A percentile compares a stretch with the other conserved stretches of the same genome.
These are phyloP conservation scores for Brachionus plicatilis DNA, from an alignment of 1,140 invertebrate genomes.

Conservation along the genomic window DNA sequence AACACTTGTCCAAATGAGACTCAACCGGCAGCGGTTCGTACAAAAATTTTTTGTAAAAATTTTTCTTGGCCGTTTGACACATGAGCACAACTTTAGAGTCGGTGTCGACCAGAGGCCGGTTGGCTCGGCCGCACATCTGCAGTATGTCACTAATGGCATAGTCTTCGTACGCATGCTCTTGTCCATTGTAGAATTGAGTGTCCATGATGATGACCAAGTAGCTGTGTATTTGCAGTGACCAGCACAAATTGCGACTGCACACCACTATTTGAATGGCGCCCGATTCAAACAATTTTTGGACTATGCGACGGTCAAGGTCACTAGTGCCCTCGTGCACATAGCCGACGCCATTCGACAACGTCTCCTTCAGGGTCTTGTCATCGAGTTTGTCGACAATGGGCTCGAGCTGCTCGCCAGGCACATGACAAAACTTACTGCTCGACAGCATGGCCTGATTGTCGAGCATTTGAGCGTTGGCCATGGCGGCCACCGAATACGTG, in stretches of 20 bases:
- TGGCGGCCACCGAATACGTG: slow-evolving; percentile 82
- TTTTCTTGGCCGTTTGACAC: slow-evolving; percentile 94
- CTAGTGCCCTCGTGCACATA: slow-evolving; percentile 92
- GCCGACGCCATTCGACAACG: slow-evolving; percentile 83
- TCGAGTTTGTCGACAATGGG: slow-evolving; percentile 77
- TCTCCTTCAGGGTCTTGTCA: slow-evolving; percentile 78
- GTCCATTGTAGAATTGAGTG: slow-evolving; percentile 94
- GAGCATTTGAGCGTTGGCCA: slow-evolving; percentile 65
- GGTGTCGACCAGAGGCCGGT: slow-evolving; percentile 77
- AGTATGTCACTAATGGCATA: slow-evolving; percentile 94
- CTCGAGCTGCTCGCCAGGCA: slow-evolving; percentile 69
- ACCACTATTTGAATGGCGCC: slow-evolving; percentile 90
- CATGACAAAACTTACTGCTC: not conserved
- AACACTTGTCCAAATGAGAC: slow-evolving; percentile 87
- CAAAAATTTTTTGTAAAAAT: slow-evolving; percentile 97
- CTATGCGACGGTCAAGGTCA: slow-evolving; percentile 72
- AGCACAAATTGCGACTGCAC: slow-evolving; percentile 79
- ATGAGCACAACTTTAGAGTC: slow-evolving; percentile 88
- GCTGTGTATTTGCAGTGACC: slow-evolving; percentile 77
- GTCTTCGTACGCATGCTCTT: slow-evolving; percentile 75
- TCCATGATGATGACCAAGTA: slow-evolving; percentile 95
- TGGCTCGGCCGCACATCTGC: slow-evolving; percentile 82
- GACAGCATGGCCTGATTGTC: not conserved
- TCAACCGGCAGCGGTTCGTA: slow-evolving; percentile 96
- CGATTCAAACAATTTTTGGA: slow-evolving; percentile 84